A percentile compares a stretch with the other conserved stretches of the same genome.
Conservation (phyloP, 2,113 vertebrate species). For the Antechinus stuartii region DNA sequence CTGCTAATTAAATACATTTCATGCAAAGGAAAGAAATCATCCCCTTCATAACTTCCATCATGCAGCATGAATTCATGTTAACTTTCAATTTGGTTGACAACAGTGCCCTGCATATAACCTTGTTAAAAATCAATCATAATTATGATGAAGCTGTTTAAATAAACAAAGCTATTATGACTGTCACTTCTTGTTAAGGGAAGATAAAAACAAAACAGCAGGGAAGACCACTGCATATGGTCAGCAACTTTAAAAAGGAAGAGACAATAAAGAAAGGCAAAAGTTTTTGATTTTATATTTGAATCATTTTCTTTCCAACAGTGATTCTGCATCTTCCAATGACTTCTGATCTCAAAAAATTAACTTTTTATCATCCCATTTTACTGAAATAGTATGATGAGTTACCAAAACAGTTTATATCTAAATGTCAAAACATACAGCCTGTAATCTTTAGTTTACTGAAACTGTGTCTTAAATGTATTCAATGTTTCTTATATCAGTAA, state of each 20-base stretch:
- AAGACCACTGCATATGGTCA: constrained; percentile 53
- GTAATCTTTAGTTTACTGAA: neutral
- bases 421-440: neutral
- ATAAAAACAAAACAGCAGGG: constrained; percentile 34
- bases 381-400: neutral
- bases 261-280: constrained; percentile 34
- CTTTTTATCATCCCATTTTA: neutral
- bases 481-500: neutral
- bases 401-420: neutral
- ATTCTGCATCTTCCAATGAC: neutral
- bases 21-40: constrained; percentile 32
- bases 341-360: neutral
- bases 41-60: neutral
- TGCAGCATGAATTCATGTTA: neutral
- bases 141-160: constrained; percentile 43
- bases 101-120: constrained; percentile 33
- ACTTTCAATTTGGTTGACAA: constrained; percentile 20
- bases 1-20: constrained; percentile 59
- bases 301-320: constrained; percentile 52
- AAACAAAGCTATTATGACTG: constrained; percentile 60
- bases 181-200: constrained; percentile 61
- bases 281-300: neutral
- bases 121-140: constrained; percentile 45
- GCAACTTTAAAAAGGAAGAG: constrained; percentile 5
- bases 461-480: neutral